Evolutionary conservation across 2,797 vertebrate species (phyloP).

Genomic region (Phylloscopus collybita): DNA sequence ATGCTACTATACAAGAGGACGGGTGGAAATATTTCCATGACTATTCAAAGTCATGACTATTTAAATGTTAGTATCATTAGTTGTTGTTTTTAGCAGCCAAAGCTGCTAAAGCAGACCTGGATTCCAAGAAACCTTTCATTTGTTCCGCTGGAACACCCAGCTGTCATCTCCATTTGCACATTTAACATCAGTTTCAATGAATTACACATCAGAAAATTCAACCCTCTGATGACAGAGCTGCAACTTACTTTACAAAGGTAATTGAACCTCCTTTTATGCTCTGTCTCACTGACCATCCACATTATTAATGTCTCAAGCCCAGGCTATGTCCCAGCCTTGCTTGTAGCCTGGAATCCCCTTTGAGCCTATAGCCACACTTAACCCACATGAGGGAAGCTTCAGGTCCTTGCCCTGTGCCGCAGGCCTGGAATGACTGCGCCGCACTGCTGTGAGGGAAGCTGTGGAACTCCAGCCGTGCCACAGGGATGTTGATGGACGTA

Average conservation of each 20-base stretch:
- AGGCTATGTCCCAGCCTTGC: neutral
- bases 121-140: conserved; percentile 50
- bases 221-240: conserved; percentile 47
- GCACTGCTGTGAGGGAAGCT: neutral
- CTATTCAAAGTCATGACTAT: neutral
- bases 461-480: neutral
- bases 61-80: conserved; percentile 15
- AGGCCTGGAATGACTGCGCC: neutral
- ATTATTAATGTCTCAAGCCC: conserved; percentile 17
- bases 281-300: neutral
- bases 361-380: neutral
- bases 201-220: conserved; percentile 29
- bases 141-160: neutral
- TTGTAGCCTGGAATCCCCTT: neutral
- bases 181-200: conserved; percentile 9
- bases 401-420: neutral
- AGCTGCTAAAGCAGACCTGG: conserved; percentile 17
- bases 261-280: conserved; percentile 28
- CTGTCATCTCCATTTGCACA: conserved; percentile 19
- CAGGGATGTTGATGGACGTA: neutral
- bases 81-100: conserved; percentile 14
- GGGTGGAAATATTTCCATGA: neutral
- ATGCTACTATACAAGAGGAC: neutral
- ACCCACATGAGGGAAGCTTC: neutral
- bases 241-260: conserved; percentile 26